Percentiles rank a stretch among this genome's conserved stretches.
These are phyloP conservation scores for Drosophila bocqueti DNA, from an alignment of 1,140 invertebrate genomes.

Conservation along the genomic window DNA sequence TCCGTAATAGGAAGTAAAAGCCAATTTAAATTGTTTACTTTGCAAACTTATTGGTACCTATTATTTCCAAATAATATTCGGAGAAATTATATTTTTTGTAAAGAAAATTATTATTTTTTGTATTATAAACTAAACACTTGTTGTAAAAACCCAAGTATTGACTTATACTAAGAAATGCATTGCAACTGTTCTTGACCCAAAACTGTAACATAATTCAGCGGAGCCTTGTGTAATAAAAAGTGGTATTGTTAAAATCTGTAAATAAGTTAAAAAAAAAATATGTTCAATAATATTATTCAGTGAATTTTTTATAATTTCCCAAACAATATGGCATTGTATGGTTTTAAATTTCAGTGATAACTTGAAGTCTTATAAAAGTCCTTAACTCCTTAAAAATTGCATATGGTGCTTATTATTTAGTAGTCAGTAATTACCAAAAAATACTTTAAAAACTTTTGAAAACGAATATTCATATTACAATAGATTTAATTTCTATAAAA, in stretches of 20 bases:
- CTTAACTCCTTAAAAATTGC: not conserved
- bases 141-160: not conserved
- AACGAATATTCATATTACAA: not conserved
- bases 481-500: not conserved
- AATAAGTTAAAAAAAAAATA: not conserved
- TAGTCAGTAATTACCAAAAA: not conserved
- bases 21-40: not conserved
- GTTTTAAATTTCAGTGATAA: not conserved
- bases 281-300: no score
- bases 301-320: not conserved
- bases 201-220: not conserved
- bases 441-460: not conserved
- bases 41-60: not conserved
- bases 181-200: constrained; percentile 1
- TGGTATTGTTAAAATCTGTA: not conserved
- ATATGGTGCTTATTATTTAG: not conserved
- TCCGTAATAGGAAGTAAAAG: not conserved
- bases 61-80: not conserved
- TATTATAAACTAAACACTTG: not conserved
- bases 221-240: not conserved
- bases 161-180: not conserved
- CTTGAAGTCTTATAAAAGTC: no score
- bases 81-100: not conserved
- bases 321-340: not conserved
- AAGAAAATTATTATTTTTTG: not conserved